Base-by-base conservation (phyloP, 2,797 vertebrate species). In the Neomorphus geoffroyi region DNA sequence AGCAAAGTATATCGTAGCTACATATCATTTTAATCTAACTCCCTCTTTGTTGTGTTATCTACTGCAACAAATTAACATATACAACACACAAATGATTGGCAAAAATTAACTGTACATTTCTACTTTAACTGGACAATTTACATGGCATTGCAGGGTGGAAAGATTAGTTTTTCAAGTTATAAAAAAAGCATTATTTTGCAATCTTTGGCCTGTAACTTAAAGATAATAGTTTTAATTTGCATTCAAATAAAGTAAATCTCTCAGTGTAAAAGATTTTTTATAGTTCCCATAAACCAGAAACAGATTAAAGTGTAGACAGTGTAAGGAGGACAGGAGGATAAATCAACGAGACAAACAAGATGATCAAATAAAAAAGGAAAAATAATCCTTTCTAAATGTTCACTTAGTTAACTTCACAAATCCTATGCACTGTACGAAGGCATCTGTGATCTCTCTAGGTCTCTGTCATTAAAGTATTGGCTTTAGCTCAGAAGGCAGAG, bases 151-250 rank as follows among this genome's bases (percentile, higher is more conserved):
- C 0, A 3, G 56, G 62, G 56, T 23, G 62, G 22, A 11, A 88
- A 90, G 86, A 61, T 94, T 96, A 77, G 64, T 64, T 93, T 93
- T 73, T 61, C 67, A 96, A 96, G 92, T 96, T 97, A 93, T 93
- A 96, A 96, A 95, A 95, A 91, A 93, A 95, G 65, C 53, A 86
- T 74, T 93, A 67, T 51, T 97, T 97, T 96, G 96, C 96, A 97
- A 97, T 97, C 96, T 97, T 97, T 97, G 97, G 96, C 97, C 96
- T 97, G 96, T 98, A 97, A 97, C 91, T 94, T 94, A 97, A 97
- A 94, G 90, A 96, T 94, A 96, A 97, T 95, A 97, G 96, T 97
- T 98, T 97, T 97, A 95, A 97, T 98, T 97, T 98, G 96, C 96
- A 97, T 97, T 97, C 97, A 97, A 94, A 97, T 97, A 97, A 98